phyloP scores from a whole-genome alignment of 2,888 invertebrate species.

The Yponomeuta evonymella region DNA sequence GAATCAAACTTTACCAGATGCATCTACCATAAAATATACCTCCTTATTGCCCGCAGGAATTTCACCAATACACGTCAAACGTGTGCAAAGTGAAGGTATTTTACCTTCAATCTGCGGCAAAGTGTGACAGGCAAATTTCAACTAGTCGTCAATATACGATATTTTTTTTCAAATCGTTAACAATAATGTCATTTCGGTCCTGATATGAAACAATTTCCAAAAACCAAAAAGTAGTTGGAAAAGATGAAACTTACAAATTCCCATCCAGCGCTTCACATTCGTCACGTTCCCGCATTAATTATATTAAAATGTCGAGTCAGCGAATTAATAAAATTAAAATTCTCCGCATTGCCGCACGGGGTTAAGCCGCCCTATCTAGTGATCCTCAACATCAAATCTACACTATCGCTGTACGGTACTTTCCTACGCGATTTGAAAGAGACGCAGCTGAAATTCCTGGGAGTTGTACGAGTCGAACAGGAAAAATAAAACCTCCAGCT shows the following conservation, averaged over 20 bases:
- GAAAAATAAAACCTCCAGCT: conserved; percentile 10
- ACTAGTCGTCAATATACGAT: too few relatives aligned
- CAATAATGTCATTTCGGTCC: too few relatives aligned
- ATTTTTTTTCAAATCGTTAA: too few relatives aligned
- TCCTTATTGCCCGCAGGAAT: too few relatives aligned
- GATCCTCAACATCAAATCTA: neutral
- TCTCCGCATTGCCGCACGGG: conserved; percentile 5
- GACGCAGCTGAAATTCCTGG: neutral
- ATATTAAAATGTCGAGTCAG: conserved; percentile 12
- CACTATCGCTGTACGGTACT: neutral
- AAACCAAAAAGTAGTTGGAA: too few relatives aligned
- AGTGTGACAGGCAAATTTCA: too few relatives aligned
- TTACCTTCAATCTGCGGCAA: too few relatives aligned
- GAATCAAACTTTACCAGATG: too few relatives aligned
- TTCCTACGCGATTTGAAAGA: neutral
- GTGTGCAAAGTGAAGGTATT: too few relatives aligned
- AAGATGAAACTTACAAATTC: neutral
- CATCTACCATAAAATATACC: too few relatives aligned
- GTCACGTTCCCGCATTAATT: conserved; percentile 15
- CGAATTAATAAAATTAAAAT: conserved; percentile 17
- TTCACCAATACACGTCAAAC: too few relatives aligned
- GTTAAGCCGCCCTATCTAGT: neutral
- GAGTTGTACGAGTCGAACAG: neutral
- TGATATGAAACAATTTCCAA: too few relatives aligned
- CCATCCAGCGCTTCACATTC: neutral